Evolutionary conservation across 2,888 invertebrate genomes (phyloP).

Genomic region (Ormyrus thymus): DNA sequence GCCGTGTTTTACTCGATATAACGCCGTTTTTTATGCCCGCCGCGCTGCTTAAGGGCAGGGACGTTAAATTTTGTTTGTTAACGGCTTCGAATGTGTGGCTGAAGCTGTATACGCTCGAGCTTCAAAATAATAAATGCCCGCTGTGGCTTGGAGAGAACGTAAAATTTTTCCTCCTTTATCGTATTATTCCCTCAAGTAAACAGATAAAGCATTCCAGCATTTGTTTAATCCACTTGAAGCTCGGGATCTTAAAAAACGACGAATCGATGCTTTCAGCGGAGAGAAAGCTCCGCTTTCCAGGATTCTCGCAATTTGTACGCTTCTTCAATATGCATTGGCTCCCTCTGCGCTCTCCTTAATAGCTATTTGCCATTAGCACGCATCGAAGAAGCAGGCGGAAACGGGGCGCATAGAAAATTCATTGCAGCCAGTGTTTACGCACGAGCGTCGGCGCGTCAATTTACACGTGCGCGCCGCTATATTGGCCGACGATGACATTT

Average conservation of each 20-base stretch:
- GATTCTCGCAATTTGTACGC: slow-evolving; percentile 27
- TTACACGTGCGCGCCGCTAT: slow-evolving; percentile 46
- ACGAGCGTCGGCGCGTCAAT: slow-evolving; percentile 32
- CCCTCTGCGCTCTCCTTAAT: slow-evolving; percentile 8
- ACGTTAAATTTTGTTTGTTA: slow-evolving; percentile 14
- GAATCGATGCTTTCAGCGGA: no score
- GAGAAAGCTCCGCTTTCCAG: background rate
- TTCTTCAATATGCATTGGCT: background rate
- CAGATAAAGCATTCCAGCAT: no score
- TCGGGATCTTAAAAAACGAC: no score
- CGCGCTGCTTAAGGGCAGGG: background rate
- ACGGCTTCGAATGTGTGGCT: slow-evolving; percentile 11
- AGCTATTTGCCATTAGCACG: slow-evolving; percentile 37
- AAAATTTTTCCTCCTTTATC: no score
- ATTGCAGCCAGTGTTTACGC: slow-evolving; percentile 33
- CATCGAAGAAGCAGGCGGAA: background rate
- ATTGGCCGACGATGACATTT: slow-evolving; percentile 39
- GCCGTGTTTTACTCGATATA: slow-evolving; percentile 10
- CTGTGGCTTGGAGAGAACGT: no score
- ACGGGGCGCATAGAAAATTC: slow-evolving; percentile 43
- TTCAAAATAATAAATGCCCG: no score
- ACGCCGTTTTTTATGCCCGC: slow-evolving; percentile 14
- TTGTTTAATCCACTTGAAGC: no score
- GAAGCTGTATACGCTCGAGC: background rate
- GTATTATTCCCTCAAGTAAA: no score